Evolutionary conservation across 2,888 invertebrate genomes (phyloP).

Genomic region (Lasioglossum morio): DNA sequence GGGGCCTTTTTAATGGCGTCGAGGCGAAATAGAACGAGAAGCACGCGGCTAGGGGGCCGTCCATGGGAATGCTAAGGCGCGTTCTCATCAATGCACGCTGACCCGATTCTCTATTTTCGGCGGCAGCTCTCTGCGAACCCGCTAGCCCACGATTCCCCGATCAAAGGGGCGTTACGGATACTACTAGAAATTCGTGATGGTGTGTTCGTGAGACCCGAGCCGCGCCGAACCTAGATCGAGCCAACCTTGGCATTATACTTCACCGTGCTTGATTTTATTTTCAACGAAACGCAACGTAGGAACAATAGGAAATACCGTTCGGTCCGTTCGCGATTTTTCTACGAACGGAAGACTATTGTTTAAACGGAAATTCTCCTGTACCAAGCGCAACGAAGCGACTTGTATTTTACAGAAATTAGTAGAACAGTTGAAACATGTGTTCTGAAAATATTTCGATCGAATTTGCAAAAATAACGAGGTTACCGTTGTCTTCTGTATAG

Average conservation of each 20-base stretch:
- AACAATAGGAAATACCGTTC: not conserved
- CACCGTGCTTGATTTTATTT: conserved; percentile 30
- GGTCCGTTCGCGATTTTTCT: not conserved
- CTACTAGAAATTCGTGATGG: conserved; percentile 27
- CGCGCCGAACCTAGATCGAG: conserved; percentile 18
- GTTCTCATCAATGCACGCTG: conserved; percentile 51
- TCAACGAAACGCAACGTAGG: not conserved
- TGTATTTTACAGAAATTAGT: not conserved
- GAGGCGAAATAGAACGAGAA: conserved; percentile 33
- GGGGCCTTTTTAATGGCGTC: conserved; percentile 45
- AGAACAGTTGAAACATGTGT: not conserved
- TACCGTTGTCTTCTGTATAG: not conserved
- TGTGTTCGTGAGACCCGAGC: conserved; percentile 37
- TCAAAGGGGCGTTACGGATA: conserved; percentile 63
- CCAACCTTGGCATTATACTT: conserved; percentile 44
- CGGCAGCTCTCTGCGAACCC: conserved; percentile 57
- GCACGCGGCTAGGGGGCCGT: conserved; percentile 21
- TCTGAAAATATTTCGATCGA: not conserved
- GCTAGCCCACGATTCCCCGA: conserved; percentile 69
- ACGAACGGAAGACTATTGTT: not conserved
- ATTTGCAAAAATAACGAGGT: not conserved
- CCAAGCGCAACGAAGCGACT: not conserved
- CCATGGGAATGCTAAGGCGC: conserved; percentile 57
- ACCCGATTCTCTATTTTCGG: conserved; percentile 70
- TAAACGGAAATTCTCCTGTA: not conserved